Conservation (phyloP, 2,888 invertebrate genomes). For the Hedya salicella region DNA sequence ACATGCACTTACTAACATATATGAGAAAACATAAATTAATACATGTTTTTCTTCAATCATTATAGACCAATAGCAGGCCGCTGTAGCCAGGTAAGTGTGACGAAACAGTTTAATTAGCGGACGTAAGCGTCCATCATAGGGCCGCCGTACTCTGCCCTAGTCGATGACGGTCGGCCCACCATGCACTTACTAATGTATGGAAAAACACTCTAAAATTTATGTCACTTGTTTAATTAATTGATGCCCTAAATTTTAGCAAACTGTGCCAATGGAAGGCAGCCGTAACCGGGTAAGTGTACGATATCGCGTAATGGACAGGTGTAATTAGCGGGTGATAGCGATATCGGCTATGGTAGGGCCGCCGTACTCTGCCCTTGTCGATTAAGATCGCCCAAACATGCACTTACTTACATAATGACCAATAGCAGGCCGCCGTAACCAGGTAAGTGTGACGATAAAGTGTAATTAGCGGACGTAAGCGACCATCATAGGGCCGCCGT, state of each 20-base stretch:
- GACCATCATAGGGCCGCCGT: constrained; percentile 54
- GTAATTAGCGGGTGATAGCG: constrained; percentile 68
- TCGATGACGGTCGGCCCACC: constrained; percentile 56
- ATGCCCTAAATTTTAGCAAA: too few relatives aligned
- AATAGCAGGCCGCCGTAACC: too few relatives aligned
- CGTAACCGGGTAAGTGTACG: too few relatives aligned
- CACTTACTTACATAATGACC: too few relatives aligned
- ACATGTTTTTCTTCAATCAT: too few relatives aligned
- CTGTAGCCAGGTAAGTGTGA: constrained; percentile 53
- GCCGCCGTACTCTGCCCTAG: constrained; percentile 72
- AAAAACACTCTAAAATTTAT: too few relatives aligned
- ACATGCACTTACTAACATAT: neutral
- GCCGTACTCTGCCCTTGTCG: constrained; percentile 74
- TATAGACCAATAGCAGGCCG: neutral
- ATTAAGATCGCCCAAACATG: constrained; percentile 53
- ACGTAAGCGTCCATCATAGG: constrained; percentile 46
- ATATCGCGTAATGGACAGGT: constrained; percentile 70
- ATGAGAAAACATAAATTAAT: too few relatives aligned
- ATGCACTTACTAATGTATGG: too few relatives aligned
- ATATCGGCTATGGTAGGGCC: constrained; percentile 44
- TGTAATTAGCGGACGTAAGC: constrained; percentile 70
- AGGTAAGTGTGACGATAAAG: constrained; percentile 55
- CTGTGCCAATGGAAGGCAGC: too few relatives aligned
- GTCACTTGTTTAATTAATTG: too few relatives aligned
- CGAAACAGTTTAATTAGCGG: constrained; percentile 79